phyloP scores from a whole-genome alignment of 2,888 invertebrate species.

The Noctua fimbriata region DNA sequence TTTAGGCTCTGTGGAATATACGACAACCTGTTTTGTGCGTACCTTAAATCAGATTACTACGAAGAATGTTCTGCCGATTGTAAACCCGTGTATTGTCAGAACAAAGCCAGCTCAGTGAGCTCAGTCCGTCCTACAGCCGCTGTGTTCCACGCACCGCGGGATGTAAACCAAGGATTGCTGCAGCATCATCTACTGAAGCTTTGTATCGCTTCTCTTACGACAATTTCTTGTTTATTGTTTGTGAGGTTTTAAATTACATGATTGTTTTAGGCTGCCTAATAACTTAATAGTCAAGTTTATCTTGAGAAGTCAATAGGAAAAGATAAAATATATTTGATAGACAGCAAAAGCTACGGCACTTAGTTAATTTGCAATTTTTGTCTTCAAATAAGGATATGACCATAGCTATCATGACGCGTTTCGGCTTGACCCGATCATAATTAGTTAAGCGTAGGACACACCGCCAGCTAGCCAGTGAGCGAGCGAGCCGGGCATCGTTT shows the following conservation, averaged over 20 bases:
- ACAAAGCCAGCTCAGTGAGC: constrained; percentile 71
- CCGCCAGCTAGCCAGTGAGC: no score
- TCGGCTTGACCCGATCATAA: no score
- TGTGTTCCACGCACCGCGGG: constrained; percentile 75
- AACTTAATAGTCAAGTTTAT: no score
- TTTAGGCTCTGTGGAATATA: neutral
- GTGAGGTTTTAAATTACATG: neutral
- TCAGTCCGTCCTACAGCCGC: constrained; percentile 71
- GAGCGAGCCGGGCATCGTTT: no score
- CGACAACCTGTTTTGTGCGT: neutral
- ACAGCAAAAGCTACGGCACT: no score
- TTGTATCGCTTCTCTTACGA: constrained; percentile 33
- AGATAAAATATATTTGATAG: no score
- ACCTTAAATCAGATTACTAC: neutral
- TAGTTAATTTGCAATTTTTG: no score
- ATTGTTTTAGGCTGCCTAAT: neutral
- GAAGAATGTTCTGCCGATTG: constrained; percentile 4
- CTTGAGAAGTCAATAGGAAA: no score
- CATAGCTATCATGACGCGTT: no score
- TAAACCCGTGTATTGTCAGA: constrained; percentile 55
- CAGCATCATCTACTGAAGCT: constrained; percentile 63
- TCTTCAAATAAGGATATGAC: no score
- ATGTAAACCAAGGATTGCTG: constrained; percentile 78
- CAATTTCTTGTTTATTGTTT: constrained; percentile 27
- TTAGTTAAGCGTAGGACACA: no score